Evolutionary conservation across 2,888 invertebrate species (phyloP).

Genomic region (Meghimatium bilineatum): DNA sequence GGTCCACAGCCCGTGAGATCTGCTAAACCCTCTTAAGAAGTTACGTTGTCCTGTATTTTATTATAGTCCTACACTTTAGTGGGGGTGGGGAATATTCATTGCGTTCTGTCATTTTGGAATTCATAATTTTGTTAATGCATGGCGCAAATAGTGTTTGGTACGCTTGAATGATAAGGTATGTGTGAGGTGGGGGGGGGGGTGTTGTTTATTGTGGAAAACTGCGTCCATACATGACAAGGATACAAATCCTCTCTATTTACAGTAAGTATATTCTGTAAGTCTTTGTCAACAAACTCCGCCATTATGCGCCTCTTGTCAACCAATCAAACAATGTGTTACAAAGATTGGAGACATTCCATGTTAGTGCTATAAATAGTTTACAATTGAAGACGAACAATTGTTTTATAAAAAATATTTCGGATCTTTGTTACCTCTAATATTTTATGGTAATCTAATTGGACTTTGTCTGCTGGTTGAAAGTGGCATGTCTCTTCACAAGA

Average conservation of each 20-base stretch:
- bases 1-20: not conserved
- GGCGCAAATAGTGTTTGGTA: not conserved
- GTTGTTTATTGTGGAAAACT: not conserved
- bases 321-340: conserved; percentile 17
- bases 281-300: not conserved
- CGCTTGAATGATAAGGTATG: not conserved
- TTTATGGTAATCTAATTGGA: too few relatives aligned
- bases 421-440: too few relatives aligned
- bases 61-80: not conserved
- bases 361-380: not conserved
- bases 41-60: conserved; percentile 18
- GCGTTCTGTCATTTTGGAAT: not conserved
- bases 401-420: too few relatives aligned
- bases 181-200: not conserved
- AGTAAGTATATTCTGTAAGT: not conserved
- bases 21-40: conserved; percentile 12
- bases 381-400: not conserved
- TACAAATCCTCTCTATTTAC: not conserved
- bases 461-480: too few relatives aligned
- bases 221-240: not conserved
- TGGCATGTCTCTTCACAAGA: too few relatives aligned
- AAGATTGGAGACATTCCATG: too few relatives aligned
- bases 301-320: not conserved
- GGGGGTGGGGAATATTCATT: not conserved
- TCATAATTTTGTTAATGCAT: not conserved